A percentile compares a stretch with the other conserved stretches of the same genome.
phyloP scores from a whole-genome alignment of 2,797 vertebrate species.

The Kryptolebias ocellatus region DNA sequence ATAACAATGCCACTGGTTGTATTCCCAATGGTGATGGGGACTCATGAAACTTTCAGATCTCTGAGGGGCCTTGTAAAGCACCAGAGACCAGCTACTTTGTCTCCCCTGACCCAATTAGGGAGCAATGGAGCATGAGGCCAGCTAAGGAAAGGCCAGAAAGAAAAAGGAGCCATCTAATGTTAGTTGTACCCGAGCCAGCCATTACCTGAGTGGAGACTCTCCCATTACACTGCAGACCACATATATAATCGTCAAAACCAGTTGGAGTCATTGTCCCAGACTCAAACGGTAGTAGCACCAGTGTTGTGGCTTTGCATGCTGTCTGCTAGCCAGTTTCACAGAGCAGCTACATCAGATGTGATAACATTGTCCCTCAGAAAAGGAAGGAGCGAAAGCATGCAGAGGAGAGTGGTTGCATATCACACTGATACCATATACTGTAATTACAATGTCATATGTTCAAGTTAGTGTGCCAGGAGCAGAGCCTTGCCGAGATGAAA shows the following conservation, averaged over 20 bases:
- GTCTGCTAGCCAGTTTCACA: conserved; percentile 21
- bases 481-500: conserved; percentile 58
- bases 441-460: conserved; percentile 67
- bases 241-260: conserved; percentile 51
- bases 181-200: conserved; percentile 59
- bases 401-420: conserved; percentile 36
- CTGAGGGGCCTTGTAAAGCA: conserved; percentile 81
- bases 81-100: conserved; percentile 82
- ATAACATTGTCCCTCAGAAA: conserved; percentile 49
- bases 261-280: conserved; percentile 22
- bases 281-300: conserved; percentile 15
- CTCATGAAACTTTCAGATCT: conserved; percentile 89
- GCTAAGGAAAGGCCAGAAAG: conserved; percentile 68
- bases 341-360: conserved; percentile 38
- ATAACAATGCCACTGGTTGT: conserved; percentile 84
- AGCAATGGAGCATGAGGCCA: conserved; percentile 76
- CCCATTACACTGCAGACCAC: conserved; percentile 54
- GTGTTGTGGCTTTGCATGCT: conserved; percentile 8
- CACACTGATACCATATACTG: conserved; percentile 43
- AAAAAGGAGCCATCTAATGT: conserved; percentile 68
- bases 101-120: conserved; percentile 85
- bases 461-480: conserved; percentile 59
- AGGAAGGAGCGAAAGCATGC: conserved; percentile 18
- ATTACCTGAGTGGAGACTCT: conserved; percentile 65
- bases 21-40: conserved; percentile 79